Percentiles rank a stretch among this genome's conserved stretches.
phyloP scores from a whole-genome alignment of 1,140 invertebrate species.

The Vanessa atalanta region DNA sequence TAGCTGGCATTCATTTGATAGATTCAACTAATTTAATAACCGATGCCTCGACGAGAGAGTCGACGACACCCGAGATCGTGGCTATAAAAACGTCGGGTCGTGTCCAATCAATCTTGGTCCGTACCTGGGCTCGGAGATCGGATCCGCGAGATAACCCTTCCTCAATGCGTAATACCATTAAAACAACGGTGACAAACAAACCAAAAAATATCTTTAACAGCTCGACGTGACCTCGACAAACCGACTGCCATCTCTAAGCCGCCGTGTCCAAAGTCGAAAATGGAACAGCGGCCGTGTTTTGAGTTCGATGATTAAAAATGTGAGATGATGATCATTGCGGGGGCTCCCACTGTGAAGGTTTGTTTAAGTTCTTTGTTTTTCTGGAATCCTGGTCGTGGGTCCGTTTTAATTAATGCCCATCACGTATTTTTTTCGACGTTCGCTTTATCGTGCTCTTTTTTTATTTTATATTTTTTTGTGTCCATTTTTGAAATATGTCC shows the following conservation, averaged over 20 bases:
- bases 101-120: conserved; percentile 74
- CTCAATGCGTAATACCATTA: conserved; percentile 79
- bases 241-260: conserved; percentile 25
- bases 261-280: conserved; percentile 42
- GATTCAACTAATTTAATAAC: conserved; percentile 76
- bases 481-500: conserved; percentile 78
- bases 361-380: conserved; percentile 79
- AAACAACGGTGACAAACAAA: conserved; percentile 80
- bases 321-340: conserved; percentile 78
- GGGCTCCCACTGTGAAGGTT: conserved; percentile 78
- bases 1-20: conserved; percentile 59
- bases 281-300: conserved; percentile 40
- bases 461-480: conserved; percentile 49
- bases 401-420: conserved; percentile 80
- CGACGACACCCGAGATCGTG: conserved; percentile 70
- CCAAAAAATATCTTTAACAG: conserved; percentile 77
- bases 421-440: conserved; percentile 78
- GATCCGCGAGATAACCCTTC: conserved; percentile 76
- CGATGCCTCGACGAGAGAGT: conserved; percentile 58
- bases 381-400: conserved; percentile 76
- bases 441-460: conserved; percentile 60
- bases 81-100: conserved; percentile 73
- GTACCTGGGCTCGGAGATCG: conserved; percentile 72
- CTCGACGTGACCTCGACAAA: conserved; percentile 45
- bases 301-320: conserved; percentile 78